Percentiles rank a stretch among this genome's conserved stretches.
These are phyloP conservation scores for Lithophane socia DNA, from an alignment of 2,888 invertebrate species.

Conservation along the genomic window DNA sequence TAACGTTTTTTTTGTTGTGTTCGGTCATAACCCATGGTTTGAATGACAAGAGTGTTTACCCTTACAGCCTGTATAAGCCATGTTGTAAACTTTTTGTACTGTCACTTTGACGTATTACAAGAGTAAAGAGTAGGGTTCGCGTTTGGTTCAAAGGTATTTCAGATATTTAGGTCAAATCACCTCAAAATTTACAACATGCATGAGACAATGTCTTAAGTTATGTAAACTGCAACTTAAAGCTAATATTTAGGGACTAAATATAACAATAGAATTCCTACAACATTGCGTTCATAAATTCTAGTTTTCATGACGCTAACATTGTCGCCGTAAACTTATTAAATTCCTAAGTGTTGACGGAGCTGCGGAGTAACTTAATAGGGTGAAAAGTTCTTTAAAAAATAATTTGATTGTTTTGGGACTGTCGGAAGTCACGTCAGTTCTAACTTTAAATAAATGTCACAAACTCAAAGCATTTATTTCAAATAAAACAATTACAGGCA, in stretches of 20 bases:
- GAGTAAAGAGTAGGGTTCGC: slow-evolving; percentile 7
- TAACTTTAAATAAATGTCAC: neutral
- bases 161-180: slow-evolving; percentile 59
- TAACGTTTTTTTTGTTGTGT: no score
- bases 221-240: slow-evolving; percentile 20
- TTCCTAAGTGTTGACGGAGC: slow-evolving; percentile 6
- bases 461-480: no score
- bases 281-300: slow-evolving; percentile 41
- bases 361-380: neutral
- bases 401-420: neutral
- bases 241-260: slow-evolving; percentile 29
- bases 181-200: slow-evolving; percentile 55
- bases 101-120: slow-evolving; percentile 29
- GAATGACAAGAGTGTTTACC: no score
- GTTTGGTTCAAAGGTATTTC: slow-evolving; percentile 42
- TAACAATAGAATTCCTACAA: slow-evolving; percentile 47
- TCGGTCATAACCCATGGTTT: no score
- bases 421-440: neutral
- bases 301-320: slow-evolving; percentile 30
- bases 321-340: slow-evolving; percentile 16
- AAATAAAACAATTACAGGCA: no score
- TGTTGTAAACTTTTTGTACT: neutral
- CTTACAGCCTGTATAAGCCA: no score
- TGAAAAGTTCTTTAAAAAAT: neutral
- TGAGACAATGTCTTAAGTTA: slow-evolving; percentile 43